phyloP scores from a whole-genome alignment of 2,113 vertebrate genomes.

The Peromyscus polionotus region DNA sequence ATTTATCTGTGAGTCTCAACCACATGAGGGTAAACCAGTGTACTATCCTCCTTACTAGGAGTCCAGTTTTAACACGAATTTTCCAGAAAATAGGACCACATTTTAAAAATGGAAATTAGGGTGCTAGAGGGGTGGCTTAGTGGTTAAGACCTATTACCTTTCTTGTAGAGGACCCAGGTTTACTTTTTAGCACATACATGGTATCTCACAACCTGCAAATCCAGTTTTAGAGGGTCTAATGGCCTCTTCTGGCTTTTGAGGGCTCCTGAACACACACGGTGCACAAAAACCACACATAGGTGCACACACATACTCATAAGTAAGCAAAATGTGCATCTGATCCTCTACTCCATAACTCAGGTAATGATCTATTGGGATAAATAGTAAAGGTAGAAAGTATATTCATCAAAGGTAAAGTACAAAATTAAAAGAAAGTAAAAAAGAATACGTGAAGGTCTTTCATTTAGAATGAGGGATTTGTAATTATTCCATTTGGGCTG shows the following conservation, averaged over 20 bases:
- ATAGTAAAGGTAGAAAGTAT: background rate
- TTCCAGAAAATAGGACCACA: background rate
- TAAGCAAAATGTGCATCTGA: background rate
- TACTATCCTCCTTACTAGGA: background rate
- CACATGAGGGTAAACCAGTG: background rate
- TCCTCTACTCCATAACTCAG: background rate
- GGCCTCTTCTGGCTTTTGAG: background rate
- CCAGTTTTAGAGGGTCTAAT: background rate
- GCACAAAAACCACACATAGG: background rate
- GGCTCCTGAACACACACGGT: background rate
- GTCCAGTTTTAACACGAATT: background rate
- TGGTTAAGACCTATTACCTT: background rate
- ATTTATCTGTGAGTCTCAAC: background rate
- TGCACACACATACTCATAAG: background rate
- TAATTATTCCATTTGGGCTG: background rate
- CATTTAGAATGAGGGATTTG: slow-evolving; percentile 12
- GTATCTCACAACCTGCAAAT: background rate
- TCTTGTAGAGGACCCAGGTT: background rate
- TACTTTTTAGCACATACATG: background rate
- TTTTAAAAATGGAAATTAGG: background rate
- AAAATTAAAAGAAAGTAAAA: background rate
- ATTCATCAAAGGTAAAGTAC: background rate
- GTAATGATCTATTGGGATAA: background rate
- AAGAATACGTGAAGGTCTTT: background rate
- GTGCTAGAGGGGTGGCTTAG: background rate